Evolutionary conservation across 2,113 vertebrate genomes (phyloP), one percentile per base, ranked within the genome.

Genomic region (Hydropotes inermis): DNA sequence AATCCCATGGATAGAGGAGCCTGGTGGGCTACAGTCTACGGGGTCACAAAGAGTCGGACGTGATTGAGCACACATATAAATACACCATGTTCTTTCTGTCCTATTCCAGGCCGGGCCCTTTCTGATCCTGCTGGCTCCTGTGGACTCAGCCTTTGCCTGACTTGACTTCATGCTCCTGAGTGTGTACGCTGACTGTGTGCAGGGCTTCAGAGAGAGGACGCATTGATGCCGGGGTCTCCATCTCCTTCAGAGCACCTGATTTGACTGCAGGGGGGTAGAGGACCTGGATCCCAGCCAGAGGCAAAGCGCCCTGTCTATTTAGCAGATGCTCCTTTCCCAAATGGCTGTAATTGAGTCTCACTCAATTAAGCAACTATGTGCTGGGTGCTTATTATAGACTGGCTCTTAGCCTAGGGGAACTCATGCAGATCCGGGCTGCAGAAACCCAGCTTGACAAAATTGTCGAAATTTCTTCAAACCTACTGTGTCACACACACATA

Each of bases 151-250:
- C n/a, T 47, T 17, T 28, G 47, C 64, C 33, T 86, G 81, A 28
- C 83, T 33, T 78, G 67, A 27, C 23, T 43, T 13, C n/a, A 30
- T 60, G n/a, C 55, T 76, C 11, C 7, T 54, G 64, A 17, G 43
- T 21, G 10, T 1, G 5, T 7, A 23, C 8, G 2, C 64, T 30
- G 25, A 58, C 30, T 3, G 45, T 23, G n/a, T 0, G 5, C 12
- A 28, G 60, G 52, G 39, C 86, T 82, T 33, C 10, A 21, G 43
- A 43, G 64, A n/a, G 85, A 58, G 58, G 47, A 57, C 13, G 52
- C 2, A 0, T 17, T 25, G 13, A 17, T 0, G 12, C 12, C 0
- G 6, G 87, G 83, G n/a, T 14, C 14, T n/a, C 28, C 3, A 2
- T 10, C 5, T 45, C 28, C 85, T 8, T 54, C 6, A n/a, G 55